phyloP scores from a whole-genome alignment of 2,797 vertebrate genomes.

The Crocodylus rhombifer region DNA sequence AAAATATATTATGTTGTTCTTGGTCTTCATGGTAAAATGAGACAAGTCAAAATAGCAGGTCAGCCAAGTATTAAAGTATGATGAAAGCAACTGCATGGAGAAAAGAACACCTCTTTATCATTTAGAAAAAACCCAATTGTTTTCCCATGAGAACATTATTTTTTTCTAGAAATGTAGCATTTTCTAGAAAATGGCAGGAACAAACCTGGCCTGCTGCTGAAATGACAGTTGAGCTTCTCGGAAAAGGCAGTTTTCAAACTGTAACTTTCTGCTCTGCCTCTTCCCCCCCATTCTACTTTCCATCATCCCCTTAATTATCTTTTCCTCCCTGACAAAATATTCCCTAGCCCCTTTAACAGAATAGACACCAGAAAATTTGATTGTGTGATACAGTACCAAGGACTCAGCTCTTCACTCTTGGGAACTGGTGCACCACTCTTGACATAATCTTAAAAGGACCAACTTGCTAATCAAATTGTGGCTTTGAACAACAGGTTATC shows the following conservation, averaged over 20 bases:
- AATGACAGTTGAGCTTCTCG: neutral
- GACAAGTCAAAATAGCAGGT: neutral
- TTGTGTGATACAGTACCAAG: neutral
- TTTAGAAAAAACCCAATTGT: neutral
- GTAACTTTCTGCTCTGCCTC: neutral
- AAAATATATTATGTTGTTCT: neutral
- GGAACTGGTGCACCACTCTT: neutral
- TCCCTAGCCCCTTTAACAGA: neutral
- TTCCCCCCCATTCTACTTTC: neutral
- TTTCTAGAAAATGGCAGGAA: neutral
- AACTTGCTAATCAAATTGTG: neutral
- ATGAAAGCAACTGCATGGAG: neutral
- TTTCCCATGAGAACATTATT: neutral
- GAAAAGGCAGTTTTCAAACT: neutral
- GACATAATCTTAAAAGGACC: neutral
- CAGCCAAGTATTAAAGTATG: accelerated
- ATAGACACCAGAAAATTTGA: neutral
- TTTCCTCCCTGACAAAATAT: neutral
- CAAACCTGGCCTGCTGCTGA: neutral
- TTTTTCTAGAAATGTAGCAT: neutral
- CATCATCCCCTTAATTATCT: neutral
- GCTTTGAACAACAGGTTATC: slow-evolving; percentile 42
- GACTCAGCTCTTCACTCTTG: neutral
- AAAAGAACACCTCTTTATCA: neutral
- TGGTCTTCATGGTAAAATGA: neutral